phyloP scores from a whole-genome alignment of 2,888 invertebrate genomes.

The Mimachlamys varia region DNA sequence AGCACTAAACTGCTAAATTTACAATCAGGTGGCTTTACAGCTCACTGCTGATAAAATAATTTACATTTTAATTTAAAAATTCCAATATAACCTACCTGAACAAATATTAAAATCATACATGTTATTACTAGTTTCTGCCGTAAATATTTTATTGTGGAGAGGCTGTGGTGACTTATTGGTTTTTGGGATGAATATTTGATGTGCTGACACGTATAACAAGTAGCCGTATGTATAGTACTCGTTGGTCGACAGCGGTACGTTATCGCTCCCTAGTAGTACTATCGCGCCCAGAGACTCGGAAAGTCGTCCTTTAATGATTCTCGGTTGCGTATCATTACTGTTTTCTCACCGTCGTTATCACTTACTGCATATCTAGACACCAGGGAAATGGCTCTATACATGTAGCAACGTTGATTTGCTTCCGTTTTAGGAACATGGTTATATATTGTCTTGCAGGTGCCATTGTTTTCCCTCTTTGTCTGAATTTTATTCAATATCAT shows the following conservation, averaged over 20 bases:
- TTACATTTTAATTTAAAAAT: neutral
- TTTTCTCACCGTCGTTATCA: neutral
- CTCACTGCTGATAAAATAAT: neutral
- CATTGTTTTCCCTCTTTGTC: neutral
- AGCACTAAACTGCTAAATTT: neutral
- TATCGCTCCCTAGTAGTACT: neutral
- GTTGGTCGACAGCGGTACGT: neutral
- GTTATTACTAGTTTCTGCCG: neutral
- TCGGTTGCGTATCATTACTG: neutral
- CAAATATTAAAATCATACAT: neutral
- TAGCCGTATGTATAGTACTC: neutral
- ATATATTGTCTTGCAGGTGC: neutral
- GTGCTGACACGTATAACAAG: neutral
- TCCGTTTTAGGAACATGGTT: neutral
- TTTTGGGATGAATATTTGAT: neutral
- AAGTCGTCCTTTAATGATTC: neutral
- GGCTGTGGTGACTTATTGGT: neutral
- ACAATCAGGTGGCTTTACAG: neutral
- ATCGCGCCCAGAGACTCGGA: neutral
- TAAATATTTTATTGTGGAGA: neutral
- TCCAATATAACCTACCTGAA: neutral
- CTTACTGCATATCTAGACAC: neutral
- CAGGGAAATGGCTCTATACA: neutral
- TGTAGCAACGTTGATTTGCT: neutral
- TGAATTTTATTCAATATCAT: neutral